Conservation (phyloP, 2,113 vertebrate genomes). For the Notiomystis cincta region DNA sequence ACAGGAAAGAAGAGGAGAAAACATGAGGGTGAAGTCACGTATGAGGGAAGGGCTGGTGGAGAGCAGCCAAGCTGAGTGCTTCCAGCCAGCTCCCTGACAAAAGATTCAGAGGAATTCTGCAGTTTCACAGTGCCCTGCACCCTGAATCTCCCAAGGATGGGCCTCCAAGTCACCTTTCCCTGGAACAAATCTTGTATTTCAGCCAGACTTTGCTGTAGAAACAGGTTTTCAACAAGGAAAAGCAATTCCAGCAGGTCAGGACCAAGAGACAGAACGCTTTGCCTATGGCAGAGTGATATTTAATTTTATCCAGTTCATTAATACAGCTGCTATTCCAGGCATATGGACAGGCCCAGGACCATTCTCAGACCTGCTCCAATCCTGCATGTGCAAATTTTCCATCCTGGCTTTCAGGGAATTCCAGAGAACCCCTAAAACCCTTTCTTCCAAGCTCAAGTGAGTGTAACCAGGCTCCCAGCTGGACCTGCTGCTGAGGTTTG, state of each 20-base stretch:
- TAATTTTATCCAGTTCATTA: not conserved
- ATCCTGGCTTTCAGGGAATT: not conserved
- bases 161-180: not conserved
- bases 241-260: not conserved
- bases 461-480: not conserved
- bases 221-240: not conserved
- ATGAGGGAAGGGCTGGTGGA: not conserved
- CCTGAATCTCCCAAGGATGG: accelerated
- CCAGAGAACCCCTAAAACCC: not conserved
- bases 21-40: not conserved
- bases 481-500: not conserved
- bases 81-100: not conserved
- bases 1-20: not conserved
- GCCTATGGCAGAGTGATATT: not conserved
- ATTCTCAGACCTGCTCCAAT: not conserved
- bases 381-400: not conserved
- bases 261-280: not conserved
- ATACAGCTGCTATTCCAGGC: not conserved
- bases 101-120: not conserved
- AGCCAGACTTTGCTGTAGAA: not conserved
- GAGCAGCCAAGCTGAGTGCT: not conserved
- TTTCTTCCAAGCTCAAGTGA: not conserved
- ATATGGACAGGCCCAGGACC: not conserved
- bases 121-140: accelerated
- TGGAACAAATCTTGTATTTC: not conserved